Percentiles rank a stretch among this genome's conserved stretches.
phyloP scores from a whole-genome alignment of 1,140 invertebrate genomes.

The Thalassaphorura encarpata region DNA sequence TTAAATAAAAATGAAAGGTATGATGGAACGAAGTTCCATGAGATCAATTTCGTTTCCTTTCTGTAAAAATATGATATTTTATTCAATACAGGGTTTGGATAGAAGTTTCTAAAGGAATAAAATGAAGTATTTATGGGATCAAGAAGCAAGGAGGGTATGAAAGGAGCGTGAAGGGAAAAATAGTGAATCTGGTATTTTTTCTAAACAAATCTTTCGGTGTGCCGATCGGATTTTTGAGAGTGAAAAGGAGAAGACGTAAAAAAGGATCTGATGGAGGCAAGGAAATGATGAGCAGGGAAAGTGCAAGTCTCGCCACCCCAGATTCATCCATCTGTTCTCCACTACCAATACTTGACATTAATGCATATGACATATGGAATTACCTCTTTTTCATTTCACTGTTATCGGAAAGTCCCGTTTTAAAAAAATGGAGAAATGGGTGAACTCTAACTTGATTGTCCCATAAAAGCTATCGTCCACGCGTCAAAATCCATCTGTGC shows the following conservation, averaged over 20 bases:
- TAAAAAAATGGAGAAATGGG: slow-evolving; percentile 9
- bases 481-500: slow-evolving; percentile 33
- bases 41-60: too few species aligned
- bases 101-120: too few species aligned
- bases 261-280: background rate
- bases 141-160: too few species aligned
- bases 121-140: too few species aligned
- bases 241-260: background rate
- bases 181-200: too few species aligned
- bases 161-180: too few species aligned
- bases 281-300: background rate
- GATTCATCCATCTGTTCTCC: slow-evolving; percentile 29
- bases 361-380: slow-evolving; percentile 33
- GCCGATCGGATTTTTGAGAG: slow-evolving; percentile 10
- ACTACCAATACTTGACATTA: slow-evolving; percentile 31
- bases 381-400: slow-evolving; percentile 30
- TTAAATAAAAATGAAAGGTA: too few species aligned
- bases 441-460: slow-evolving; percentile 25
- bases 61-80: too few species aligned
- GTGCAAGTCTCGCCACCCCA: slow-evolving; percentile 14
- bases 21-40: too few species aligned
- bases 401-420: slow-evolving; percentile 24
- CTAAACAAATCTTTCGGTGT: too few species aligned
- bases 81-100: too few species aligned
- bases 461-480: slow-evolving; percentile 29